A percentile compares a stretch with the other conserved stretches of the same genome.
These are phyloP conservation scores for Phortica okadai DNA, from an alignment of 2,888 invertebrate genomes.

Conservation along the genomic window DNA sequence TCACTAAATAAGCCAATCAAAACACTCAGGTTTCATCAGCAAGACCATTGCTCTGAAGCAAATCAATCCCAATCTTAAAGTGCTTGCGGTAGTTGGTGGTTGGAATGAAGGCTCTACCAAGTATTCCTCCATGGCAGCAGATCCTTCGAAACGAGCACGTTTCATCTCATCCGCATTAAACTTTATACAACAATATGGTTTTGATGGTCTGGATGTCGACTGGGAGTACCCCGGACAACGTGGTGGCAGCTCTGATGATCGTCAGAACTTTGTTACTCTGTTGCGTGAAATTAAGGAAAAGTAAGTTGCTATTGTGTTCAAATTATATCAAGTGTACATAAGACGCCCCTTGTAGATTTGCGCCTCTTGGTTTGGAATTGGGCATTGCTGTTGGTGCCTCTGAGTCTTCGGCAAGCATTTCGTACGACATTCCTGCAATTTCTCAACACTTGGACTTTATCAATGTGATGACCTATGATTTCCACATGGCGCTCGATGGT, in stretches of 20 bases:
- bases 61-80: slow-evolving; percentile 77
- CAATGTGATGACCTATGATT: slow-evolving; percentile 70
- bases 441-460: slow-evolving; percentile 60
- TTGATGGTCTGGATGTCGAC: slow-evolving; percentile 93
- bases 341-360: slow-evolving; percentile 46
- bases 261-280: slow-evolving; percentile 81
- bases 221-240: slow-evolving; percentile 91
- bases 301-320: slow-evolving; percentile 60
- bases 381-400: slow-evolving; percentile 80
- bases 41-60: slow-evolving; percentile 59
- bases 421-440: slow-evolving; percentile 65
- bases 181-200: slow-evolving; percentile 86
- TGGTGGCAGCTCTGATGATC: slow-evolving; percentile 79
- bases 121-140: slow-evolving; percentile 88
- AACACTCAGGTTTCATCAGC: slow-evolving; percentile 50
- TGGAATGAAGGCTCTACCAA: slow-evolving; percentile 96
- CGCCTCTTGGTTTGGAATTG: slow-evolving; percentile 78
- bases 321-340: background rate
- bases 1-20: background rate
- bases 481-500: slow-evolving; percentile 53
- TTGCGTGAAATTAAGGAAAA: slow-evolving; percentile 60
- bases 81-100: slow-evolving; percentile 91
- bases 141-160: slow-evolving; percentile 81
- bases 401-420: slow-evolving; percentile 46
- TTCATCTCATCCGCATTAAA: slow-evolving; percentile 85